Evolutionary conservation across 2,797 vertebrate genomes (phyloP).

Genomic region (Discoglossus pictus): DNA sequence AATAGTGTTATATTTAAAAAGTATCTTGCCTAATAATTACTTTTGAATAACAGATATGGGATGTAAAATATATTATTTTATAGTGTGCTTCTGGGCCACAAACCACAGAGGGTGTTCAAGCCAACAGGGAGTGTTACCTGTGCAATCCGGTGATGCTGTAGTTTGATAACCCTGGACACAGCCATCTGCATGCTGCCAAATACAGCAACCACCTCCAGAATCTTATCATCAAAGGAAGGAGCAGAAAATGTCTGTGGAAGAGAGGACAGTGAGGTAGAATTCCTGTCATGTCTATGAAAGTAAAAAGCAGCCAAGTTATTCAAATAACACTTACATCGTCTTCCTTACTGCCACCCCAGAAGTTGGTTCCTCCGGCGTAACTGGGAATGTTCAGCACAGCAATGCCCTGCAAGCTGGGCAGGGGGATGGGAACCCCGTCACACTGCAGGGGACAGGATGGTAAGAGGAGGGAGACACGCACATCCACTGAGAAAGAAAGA

Average conservation of each 20-base stretch:
- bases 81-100: no score
- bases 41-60: no score
- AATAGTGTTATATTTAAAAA: no score
- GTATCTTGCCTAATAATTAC: no score
- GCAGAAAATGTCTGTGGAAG: conserved; percentile 85
- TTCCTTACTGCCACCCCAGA: conserved; percentile 98
- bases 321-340: conserved; percentile 80
- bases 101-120: no score
- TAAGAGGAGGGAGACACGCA: conserved; percentile 45
- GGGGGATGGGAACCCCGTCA: conserved; percentile 80
- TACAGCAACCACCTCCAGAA: conserved; percentile 93
- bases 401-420: conserved; percentile 95
- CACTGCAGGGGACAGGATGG: conserved; percentile 18
- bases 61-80: no score
- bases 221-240: conserved; percentile 94
- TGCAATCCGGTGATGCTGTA: conserved; percentile 95
- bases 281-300: not conserved
- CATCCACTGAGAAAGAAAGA: conserved; percentile 49
- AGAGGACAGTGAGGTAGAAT: conserved; percentile 22
- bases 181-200: conserved; percentile 99
- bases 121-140: conserved; percentile 74
- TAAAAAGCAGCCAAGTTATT: no score
- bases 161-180: conserved; percentile 90
- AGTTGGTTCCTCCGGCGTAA: conserved; percentile 96
- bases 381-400: conserved; percentile 96